phyloP scores from a whole-genome alignment of 37 sponge, comb jelly and placozoan species.

The Oopsacas minuta region DNA sequence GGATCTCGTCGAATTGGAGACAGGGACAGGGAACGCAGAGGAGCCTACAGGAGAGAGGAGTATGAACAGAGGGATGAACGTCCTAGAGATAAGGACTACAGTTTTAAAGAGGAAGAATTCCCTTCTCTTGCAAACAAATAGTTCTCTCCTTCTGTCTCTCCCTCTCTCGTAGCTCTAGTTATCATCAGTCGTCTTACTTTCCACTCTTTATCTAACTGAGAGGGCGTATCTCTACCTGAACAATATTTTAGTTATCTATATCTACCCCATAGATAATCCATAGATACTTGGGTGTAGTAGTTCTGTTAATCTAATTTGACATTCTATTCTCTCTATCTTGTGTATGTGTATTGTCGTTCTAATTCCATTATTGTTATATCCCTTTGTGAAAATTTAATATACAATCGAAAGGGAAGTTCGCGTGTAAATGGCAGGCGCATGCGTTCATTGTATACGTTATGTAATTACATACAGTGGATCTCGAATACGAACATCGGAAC shows the following conservation, averaged over 20 bases:
- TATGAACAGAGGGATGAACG: background rate
- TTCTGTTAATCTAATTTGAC: background rate
- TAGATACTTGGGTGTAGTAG: background rate
- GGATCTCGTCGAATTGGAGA: background rate
- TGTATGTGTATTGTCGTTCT: too few relatives aligned
- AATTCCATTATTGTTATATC: too few relatives aligned
- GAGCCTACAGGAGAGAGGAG: background rate
- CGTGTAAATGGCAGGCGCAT: too few relatives aligned
- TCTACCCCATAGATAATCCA: too few relatives aligned
- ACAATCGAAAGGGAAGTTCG: too few relatives aligned
- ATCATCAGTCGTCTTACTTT: too few relatives aligned
- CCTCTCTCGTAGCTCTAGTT: background rate
- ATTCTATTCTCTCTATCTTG: too few relatives aligned
- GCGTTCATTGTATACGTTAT: too few relatives aligned
- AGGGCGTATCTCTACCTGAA: background rate
- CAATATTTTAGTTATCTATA: background rate
- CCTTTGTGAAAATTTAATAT: too few relatives aligned
- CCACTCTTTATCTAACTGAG: too few relatives aligned
- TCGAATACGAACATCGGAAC: too few relatives aligned
- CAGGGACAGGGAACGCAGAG: background rate
- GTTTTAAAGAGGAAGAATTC: constrained; percentile 2
- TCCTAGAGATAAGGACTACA: background rate
- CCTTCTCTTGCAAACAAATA: background rate
- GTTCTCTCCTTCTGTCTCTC: background rate
- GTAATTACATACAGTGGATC: too few relatives aligned